Evolutionary conservation across 1,140 invertebrate species (phyloP).

Genomic region (Drosophila dunni): DNA sequence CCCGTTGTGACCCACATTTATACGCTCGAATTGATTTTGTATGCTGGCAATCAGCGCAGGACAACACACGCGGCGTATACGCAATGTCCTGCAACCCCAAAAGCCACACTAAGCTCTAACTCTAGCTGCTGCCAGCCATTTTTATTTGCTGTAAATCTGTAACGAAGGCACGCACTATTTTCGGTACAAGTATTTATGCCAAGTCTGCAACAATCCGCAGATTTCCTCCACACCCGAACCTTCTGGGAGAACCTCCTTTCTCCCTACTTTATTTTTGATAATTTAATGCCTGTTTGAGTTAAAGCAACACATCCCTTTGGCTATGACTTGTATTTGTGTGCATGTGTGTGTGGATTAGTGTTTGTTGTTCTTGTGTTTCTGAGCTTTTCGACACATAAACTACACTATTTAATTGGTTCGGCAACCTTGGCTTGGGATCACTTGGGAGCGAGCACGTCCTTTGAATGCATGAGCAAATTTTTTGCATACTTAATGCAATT

Average conservation of each 20-base stretch:
- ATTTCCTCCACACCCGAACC: conserved; percentile 17
- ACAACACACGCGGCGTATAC: conserved; percentile 69
- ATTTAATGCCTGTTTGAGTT: conserved; percentile 82
- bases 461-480: conserved; percentile 54
- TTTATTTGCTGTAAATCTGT: conserved; percentile 75
- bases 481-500: conserved; percentile 83
- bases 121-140: conserved; percentile 19
- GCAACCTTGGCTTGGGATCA: conserved; percentile 47
- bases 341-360: conserved; percentile 1
- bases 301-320: conserved; percentile 62
- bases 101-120: conserved; percentile 20
- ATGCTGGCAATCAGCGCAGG: conserved; percentile 75
- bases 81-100: conserved; percentile 52
- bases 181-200: conserved; percentile 64
- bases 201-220: conserved; percentile 60
- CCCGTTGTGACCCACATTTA: conserved; percentile 75
- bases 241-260: conserved; percentile 36
- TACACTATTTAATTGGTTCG: conserved; percentile 75
- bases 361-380: background rate
- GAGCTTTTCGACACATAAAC: conserved; percentile 64
- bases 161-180: conserved; percentile 80
- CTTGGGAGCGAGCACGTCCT: conserved; percentile 54
- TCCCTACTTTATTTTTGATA: conserved; percentile 60
- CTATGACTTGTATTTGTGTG: conserved; percentile 49
- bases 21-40: conserved; percentile 80